A percentile compares a stretch with the other conserved stretches of the same genome.
Evolutionary conservation across 2,113 vertebrate species (phyloP).

Genomic region (Anas platyrhynchos): DNA sequence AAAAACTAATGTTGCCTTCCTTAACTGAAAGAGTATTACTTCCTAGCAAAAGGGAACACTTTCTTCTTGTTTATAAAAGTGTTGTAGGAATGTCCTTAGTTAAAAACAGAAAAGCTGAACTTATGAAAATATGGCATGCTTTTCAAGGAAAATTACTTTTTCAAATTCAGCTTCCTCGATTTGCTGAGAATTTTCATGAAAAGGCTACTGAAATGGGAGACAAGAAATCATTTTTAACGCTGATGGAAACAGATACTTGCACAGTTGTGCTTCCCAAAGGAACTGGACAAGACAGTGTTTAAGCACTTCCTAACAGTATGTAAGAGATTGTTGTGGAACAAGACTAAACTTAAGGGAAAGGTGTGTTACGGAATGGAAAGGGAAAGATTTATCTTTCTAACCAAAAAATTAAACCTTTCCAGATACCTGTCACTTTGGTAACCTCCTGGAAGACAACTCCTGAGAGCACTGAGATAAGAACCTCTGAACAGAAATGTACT

Average conservation of each 20-base stretch:
- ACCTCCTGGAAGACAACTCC: constrained; percentile 12
- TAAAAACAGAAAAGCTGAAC: background rate
- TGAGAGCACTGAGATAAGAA: constrained; percentile 3
- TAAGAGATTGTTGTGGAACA: background rate
- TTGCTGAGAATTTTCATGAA: background rate
- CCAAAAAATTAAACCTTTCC: background rate
- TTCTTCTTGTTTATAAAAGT: background rate
- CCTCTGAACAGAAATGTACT: background rate
- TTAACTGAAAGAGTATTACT: background rate
- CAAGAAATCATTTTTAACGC: background rate
- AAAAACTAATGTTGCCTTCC: background rate
- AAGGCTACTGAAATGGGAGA: background rate
- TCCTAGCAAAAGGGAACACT: background rate
- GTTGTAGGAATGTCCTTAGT: background rate
- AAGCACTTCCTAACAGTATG: background rate
- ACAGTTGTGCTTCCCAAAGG: background rate
- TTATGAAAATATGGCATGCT: background rate
- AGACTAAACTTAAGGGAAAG: background rate
- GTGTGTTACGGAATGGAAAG: background rate
- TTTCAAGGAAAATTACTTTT: background rate
- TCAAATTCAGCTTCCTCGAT: background rate
- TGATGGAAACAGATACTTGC: background rate
- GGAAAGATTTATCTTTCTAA: background rate
- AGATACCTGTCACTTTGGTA: background rate
- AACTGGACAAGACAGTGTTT: background rate